Conservation (phyloP, 2,888 invertebrate species). For the Malthinus flaveolus region DNA sequence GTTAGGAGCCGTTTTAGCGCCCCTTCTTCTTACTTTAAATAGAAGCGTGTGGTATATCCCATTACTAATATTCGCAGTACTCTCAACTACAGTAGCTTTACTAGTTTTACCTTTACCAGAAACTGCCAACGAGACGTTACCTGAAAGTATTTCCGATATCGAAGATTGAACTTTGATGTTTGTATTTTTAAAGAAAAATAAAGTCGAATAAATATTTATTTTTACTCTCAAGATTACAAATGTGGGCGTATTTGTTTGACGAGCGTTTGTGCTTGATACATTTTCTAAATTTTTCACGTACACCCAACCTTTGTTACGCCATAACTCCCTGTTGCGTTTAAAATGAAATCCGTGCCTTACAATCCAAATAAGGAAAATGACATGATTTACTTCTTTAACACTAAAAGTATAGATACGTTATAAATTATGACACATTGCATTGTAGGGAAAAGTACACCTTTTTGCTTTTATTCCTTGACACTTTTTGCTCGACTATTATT, state of each 20-base stretch:
- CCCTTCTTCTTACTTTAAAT: slow-evolving; percentile 45
- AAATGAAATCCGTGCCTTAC: slow-evolving; percentile 16
- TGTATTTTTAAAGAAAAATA: neutral
- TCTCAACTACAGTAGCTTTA: slow-evolving; percentile 42
- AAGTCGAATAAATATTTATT: too few relatives aligned
- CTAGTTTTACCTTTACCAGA: slow-evolving; percentile 49
- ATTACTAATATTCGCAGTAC: slow-evolving; percentile 42
- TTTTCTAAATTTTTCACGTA: slow-evolving; percentile 3
- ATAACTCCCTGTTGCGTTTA: slow-evolving; percentile 2
- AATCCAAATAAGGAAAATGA: neutral
- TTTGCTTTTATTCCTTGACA: too few relatives aligned
- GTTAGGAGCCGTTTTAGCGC: slow-evolving; percentile 70
- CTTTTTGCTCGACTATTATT: too few relatives aligned
- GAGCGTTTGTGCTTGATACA: neutral
- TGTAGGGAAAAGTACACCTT: too few relatives aligned
- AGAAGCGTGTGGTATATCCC: slow-evolving; percentile 41
- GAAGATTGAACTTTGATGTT: slow-evolving; percentile 39
- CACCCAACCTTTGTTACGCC: neutral
- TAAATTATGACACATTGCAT: too few relatives aligned
- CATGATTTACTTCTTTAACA: too few relatives aligned
- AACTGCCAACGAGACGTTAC: slow-evolving; percentile 51
- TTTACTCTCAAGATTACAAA: too few relatives aligned
- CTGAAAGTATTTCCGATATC: slow-evolving; percentile 60
- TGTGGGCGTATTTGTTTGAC: too few relatives aligned
- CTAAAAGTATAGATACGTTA: too few relatives aligned